Evolutionary conservation across 2,113 vertebrate species (phyloP).

Genomic region (Tylochromis polylepis): DNA sequence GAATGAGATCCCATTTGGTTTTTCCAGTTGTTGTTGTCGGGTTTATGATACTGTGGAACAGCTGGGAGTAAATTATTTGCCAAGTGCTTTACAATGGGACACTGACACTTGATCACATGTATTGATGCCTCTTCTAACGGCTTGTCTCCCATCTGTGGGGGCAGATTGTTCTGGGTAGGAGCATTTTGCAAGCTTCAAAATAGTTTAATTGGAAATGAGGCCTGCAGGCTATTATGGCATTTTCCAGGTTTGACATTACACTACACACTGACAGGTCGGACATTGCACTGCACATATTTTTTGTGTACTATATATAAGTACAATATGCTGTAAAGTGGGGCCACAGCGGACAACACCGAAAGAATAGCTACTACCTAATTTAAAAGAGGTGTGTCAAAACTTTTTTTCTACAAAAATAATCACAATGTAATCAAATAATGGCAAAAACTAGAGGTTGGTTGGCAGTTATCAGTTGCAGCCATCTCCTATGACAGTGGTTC

Average conservation of each 20-base stretch:
- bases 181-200: not conserved
- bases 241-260: not conserved
- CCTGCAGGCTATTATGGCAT: not conserved
- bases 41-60: slow-evolving; percentile 35
- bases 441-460: too few species aligned
- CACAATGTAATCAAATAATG: not conserved
- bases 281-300: not conserved
- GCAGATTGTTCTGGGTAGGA: slow-evolving; percentile 25
- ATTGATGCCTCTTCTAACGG: slow-evolving; percentile 4
- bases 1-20: slow-evolving; percentile 6
- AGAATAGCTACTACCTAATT: too few species aligned
- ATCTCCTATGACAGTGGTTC: too few species aligned
- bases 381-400: not conserved
- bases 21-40: slow-evolving; percentile 38
- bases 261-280: not conserved
- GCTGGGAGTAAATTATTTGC: slow-evolving; percentile 35
- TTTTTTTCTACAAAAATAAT: not conserved
- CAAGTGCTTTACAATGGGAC: slow-evolving; percentile 23
- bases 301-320: not conserved
- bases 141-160: slow-evolving; percentile 42
- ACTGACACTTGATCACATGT: slow-evolving; percentile 36
- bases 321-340: not conserved
- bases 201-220: not conserved
- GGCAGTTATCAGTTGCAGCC: not conserved
- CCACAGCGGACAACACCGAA: not conserved